Evolutionary conservation across 2,888 invertebrate genomes (phyloP), one percentile per base, ranked within the genome.

Genomic region (Mystacides longicornis): DNA sequence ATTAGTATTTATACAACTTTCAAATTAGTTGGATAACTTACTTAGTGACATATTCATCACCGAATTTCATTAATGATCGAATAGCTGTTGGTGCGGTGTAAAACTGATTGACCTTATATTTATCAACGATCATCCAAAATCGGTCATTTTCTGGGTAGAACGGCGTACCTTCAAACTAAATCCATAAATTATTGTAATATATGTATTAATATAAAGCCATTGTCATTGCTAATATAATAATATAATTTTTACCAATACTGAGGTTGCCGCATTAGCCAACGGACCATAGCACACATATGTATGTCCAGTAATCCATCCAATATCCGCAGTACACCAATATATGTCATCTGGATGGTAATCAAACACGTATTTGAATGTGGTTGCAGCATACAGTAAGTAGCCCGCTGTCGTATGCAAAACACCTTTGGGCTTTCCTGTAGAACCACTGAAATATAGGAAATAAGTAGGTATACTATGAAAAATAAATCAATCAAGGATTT

Each of bases 1-100:
- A n/a, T n/a, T n/a, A n/a, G n/a, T n/a, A n/a, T n/a, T n/a, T n/a
- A n/a, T n/a, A n/a, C n/a, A n/a, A n/a, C n/a, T n/a, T n/a, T n/a
- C n/a, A n/a, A n/a, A n/a, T n/a, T n/a, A n/a, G n/a, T 53, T 11
- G 49, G 2, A 20, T 14, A 33, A 23, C 51, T 73, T 77, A 87
- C 74, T 83, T 89, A 63, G 82, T 84, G 1, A 97, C 93, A 55
- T 84, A 81, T 16, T 82, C 85, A 62, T 96, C 92, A 0, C 94
- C 95, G 67, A 87, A 93, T 69, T 94, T 95, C 93, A 95, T 96
- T 21, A 99, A 81, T 1, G 97, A 87, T 59, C 99, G 80, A 60
- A 99, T 93, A 16, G 97, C 98, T 2, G 99, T 99, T 0, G 99
- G 99, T 0, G 99, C 97, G 0, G 98, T 99, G 75, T 99, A 99